These are phyloP conservation scores for Silvanus unidentatus DNA, from an alignment of 2,888 invertebrate genomes.

Conservation along the genomic window DNA sequence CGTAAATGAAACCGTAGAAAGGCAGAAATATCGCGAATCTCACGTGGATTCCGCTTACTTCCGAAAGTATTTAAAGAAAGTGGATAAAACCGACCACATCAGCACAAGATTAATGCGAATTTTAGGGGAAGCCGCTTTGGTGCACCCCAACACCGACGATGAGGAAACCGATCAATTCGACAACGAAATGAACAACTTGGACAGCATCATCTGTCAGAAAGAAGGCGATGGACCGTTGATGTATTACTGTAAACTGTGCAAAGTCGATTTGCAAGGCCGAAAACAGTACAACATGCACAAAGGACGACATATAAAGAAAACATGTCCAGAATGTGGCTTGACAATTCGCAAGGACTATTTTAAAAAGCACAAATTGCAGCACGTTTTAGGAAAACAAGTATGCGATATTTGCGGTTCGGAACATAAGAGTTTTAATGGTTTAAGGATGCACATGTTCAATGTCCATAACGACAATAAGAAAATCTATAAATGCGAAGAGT, in stretches of 20 bases:
- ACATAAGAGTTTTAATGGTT: slow-evolving; percentile 19
- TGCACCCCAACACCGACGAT: too few relatives aligned
- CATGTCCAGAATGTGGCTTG: slow-evolving; percentile 15
- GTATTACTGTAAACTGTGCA: slow-evolving; percentile 14
- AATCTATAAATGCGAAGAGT: slow-evolving; percentile 14
- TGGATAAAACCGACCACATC: too few relatives aligned
- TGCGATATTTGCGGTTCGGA: slow-evolving; percentile 19
- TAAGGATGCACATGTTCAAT: slow-evolving; percentile 18
- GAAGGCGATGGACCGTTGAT: slow-evolving; percentile 2
- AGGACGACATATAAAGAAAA: slow-evolving; percentile 16
- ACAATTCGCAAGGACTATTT: slow-evolving; percentile 17
- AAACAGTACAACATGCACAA: slow-evolving; percentile 12
- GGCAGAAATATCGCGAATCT: too few relatives aligned
- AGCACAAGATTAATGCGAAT: too few relatives aligned
- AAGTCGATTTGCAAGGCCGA: slow-evolving; percentile 10
- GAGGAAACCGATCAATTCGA: too few relatives aligned
- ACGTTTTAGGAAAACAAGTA: slow-evolving; percentile 13
- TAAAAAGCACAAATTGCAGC: slow-evolving; percentile 17
- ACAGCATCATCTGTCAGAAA: slow-evolving; percentile 5
- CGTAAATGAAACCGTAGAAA: too few relatives aligned
- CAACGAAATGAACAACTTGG: slow-evolving; percentile 2
- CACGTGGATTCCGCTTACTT: too few relatives aligned
- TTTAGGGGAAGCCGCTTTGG: too few relatives aligned
- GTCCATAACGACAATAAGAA: slow-evolving; percentile 16
- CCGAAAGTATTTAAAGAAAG: too few relatives aligned